These are phyloP conservation scores for Limonius californicus DNA, from an alignment of 1,140 invertebrate genomes.

Conservation along the genomic window DNA sequence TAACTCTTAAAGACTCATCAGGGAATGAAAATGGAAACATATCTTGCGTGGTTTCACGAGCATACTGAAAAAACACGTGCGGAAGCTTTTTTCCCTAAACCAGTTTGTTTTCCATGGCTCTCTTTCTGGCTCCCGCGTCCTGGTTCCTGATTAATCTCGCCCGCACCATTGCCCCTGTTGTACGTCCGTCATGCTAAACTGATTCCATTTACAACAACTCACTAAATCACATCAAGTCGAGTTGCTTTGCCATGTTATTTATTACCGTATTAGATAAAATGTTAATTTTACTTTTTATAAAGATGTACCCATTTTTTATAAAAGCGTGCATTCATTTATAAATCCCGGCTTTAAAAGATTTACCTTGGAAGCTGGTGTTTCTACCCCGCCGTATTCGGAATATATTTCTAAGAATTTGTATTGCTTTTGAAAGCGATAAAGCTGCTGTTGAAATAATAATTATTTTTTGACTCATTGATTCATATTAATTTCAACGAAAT, in stretches of 20 bases:
- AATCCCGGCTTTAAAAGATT: too few species aligned
- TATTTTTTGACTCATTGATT: too few species aligned
- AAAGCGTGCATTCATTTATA: too few species aligned
- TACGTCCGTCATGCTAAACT: slow-evolving; percentile 13
- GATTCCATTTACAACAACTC: slow-evolving; percentile 15
- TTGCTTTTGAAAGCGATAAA: too few species aligned
- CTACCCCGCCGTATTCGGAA: too few species aligned
- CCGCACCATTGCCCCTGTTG: slow-evolving; percentile 10
- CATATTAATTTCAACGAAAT: too few species aligned
- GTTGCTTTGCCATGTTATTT: slow-evolving; percentile 8
- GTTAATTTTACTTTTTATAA: slow-evolving; percentile 11
- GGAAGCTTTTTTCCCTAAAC: neutral
- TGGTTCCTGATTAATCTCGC: slow-evolving; percentile 10
- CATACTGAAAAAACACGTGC: slow-evolving; percentile 5
- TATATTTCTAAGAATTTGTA: too few species aligned
- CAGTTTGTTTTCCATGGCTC: neutral
- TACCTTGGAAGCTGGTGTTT: too few species aligned
- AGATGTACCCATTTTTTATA: neutral
- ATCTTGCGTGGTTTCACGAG: neutral
- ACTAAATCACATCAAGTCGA: slow-evolving; percentile 11
- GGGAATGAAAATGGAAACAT: too few species aligned
- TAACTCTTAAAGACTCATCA: too few species aligned
- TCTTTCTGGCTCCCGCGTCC: neutral
- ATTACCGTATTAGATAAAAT: slow-evolving; percentile 12
- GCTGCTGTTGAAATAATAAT: too few species aligned